phyloP scores from a whole-genome alignment of 2,113 vertebrate species.

The Ceyx margarethae region DNA sequence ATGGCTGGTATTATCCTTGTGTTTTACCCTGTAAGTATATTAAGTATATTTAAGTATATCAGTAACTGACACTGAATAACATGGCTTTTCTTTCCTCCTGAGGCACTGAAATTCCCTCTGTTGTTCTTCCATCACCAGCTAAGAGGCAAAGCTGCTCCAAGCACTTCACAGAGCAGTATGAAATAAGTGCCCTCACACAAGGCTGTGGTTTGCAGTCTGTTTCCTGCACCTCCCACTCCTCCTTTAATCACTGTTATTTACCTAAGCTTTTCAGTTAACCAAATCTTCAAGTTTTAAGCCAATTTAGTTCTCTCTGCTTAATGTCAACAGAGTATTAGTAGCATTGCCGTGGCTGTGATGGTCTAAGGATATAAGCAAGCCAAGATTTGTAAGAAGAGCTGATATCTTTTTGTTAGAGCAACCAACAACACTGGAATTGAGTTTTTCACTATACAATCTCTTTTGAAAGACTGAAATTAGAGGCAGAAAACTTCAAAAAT shows the following conservation, averaged over 20 bases:
- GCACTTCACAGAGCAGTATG: background rate
- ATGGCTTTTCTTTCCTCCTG: background rate
- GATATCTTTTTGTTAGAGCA: background rate
- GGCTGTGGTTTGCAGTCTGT: background rate
- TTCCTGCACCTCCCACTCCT: background rate
- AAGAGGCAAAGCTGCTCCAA: background rate
- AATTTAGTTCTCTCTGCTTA: background rate
- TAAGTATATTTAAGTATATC: background rate
- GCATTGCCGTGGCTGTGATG: background rate
- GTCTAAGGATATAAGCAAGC: background rate
- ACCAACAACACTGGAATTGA: background rate
- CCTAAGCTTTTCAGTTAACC: background rate
- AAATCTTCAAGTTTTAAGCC: background rate
- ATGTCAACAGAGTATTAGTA: background rate
- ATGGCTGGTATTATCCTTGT: background rate
- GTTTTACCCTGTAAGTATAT: background rate
- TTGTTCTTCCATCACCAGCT: background rate
- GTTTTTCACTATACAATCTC: background rate
- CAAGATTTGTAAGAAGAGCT: background rate
- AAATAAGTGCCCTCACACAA: background rate
- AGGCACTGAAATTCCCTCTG: background rate
- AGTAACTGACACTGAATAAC: background rate
- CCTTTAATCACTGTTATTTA: background rate
- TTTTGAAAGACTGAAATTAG: background rate
- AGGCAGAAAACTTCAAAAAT: background rate